Conservation (phyloP, 2,113 vertebrate species). For the Myotis davidii region DNA sequence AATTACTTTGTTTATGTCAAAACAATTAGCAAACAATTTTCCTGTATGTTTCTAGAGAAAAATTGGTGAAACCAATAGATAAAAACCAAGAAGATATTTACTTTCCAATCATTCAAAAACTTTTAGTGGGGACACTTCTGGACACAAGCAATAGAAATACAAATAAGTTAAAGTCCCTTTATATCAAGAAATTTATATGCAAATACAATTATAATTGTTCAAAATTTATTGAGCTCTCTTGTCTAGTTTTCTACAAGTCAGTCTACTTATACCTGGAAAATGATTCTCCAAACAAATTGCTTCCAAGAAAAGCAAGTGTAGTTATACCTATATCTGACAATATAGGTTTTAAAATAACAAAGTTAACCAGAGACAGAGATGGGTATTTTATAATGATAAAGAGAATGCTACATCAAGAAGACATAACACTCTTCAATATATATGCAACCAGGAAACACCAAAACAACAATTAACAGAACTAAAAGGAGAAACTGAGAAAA, state of each 20-base stretch:
- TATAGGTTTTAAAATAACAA: background rate
- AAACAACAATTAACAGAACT: background rate
- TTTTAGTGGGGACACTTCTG: background rate
- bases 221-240: background rate
- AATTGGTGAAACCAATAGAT: background rate
- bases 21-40: background rate
- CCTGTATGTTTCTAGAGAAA: background rate
- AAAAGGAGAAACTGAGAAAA: background rate
- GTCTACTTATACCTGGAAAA: background rate
- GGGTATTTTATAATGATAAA: background rate
- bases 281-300: background rate
- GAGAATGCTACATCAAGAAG: background rate
- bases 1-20: background rate
- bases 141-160: background rate
- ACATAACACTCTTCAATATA: background rate
- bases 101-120: background rate
- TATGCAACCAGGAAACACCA: background rate
- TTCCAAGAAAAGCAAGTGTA: background rate
- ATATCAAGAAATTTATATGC: background rate
- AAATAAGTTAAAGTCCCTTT: background rate
- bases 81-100: background rate
- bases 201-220: background rate
- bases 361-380: background rate
- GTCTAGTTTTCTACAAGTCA: background rate
- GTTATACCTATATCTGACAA: background rate